Conservation (phyloP, 2,888 invertebrate genomes). For the Schrankia costaestrigalis region DNA sequence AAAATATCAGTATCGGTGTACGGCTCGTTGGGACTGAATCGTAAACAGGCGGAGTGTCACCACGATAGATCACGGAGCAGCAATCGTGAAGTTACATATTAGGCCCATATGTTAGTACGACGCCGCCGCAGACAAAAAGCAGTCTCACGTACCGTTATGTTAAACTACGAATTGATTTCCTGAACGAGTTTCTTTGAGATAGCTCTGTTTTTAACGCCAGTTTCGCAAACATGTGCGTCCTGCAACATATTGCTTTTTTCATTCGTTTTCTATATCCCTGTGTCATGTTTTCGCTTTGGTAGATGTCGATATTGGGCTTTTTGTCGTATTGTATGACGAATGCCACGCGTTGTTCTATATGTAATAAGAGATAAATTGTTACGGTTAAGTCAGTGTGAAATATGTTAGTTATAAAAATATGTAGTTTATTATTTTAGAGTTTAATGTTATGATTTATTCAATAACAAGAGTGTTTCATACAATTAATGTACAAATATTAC, state of each 20-base stretch:
- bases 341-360: slow-evolving; percentile 43
- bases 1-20: slow-evolving; percentile 22
- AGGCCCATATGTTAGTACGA: slow-evolving; percentile 51
- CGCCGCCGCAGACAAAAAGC: slow-evolving; percentile 51
- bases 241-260: slow-evolving; percentile 69
- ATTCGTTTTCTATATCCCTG: slow-evolving; percentile 55
- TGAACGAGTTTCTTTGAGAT: slow-evolving; percentile 52
- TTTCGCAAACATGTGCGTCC: slow-evolving; percentile 61
- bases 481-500: no score
- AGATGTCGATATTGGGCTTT: slow-evolving; percentile 56
- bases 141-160: slow-evolving; percentile 52
- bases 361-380: slow-evolving; percentile 34
- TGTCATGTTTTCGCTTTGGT: slow-evolving; percentile 57
- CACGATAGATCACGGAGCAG: slow-evolving; percentile 44
- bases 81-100: slow-evolving; percentile 59
- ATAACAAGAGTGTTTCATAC: no score
- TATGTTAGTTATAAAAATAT: slow-evolving; percentile 8
- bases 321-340: slow-evolving; percentile 50
- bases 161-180: slow-evolving; percentile 66
- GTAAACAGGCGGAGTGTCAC: slow-evolving; percentile 38
- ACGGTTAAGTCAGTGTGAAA: slow-evolving; percentile 22
- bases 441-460: no score
- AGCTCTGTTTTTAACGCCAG: slow-evolving; percentile 55
- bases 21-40: slow-evolving; percentile 20
- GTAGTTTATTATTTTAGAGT: no score